Percentiles rank a stretch among this genome's conserved stretches.
These are phyloP conservation scores for Phallusia fumigata DNA, from an alignment of 23 tunicate genomes.

Conservation along the genomic window DNA sequence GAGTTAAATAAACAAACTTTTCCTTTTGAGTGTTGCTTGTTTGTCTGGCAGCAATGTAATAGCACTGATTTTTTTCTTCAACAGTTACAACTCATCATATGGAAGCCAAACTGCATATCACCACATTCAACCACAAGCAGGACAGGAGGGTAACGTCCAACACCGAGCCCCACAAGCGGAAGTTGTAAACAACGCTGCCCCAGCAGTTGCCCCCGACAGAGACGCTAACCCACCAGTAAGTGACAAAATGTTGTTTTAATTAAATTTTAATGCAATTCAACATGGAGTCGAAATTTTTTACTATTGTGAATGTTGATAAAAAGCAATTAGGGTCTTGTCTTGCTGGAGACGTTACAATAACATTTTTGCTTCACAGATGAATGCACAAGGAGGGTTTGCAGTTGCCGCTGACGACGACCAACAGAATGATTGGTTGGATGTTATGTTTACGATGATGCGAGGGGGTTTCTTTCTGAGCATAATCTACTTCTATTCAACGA, in stretches of 20 bases:
- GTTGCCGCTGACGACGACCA: conserved; percentile 38
- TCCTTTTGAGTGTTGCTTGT: no score
- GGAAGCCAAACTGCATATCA: background rate
- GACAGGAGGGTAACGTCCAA: background rate
- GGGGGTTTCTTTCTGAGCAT: conserved; percentile 50
- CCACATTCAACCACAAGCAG: background rate
- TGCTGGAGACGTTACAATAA: no score
- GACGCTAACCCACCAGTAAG: background rate
- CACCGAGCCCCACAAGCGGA: background rate
- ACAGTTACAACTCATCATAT: background rate
- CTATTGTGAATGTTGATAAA: no score
- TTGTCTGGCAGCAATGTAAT: no score
- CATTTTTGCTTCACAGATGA: conserved; percentile 32
- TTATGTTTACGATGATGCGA: conserved; percentile 30
- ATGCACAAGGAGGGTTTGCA: conserved; percentile 61
- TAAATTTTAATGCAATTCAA: no score
- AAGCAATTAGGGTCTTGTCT: no score
- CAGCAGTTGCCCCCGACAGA: background rate
- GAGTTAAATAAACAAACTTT: no score
- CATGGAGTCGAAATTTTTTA: no score
- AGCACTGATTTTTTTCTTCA: no score
- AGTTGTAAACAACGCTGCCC: background rate
- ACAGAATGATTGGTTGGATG: conserved; percentile 51
- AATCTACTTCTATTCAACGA: conserved; percentile 50
- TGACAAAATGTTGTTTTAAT: no score